A percentile compares a stretch with the other conserved stretches of the same genome.
phyloP scores from a whole-genome alignment of 2,888 invertebrate species.

The Zygothrica quintamaculata region DNA sequence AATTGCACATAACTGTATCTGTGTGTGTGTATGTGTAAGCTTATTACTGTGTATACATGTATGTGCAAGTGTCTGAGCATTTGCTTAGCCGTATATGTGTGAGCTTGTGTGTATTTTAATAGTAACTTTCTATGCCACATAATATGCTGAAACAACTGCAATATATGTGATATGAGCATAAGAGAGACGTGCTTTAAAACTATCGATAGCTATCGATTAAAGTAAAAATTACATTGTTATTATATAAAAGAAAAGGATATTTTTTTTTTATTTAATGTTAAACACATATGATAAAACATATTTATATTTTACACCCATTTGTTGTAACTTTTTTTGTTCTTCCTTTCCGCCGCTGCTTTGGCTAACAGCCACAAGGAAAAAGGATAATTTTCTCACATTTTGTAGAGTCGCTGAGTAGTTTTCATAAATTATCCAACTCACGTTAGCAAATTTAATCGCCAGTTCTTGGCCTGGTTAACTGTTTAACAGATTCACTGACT shows the following conservation, averaged over 20 bases:
- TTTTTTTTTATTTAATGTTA: too few species aligned
- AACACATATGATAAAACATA: too few species aligned
- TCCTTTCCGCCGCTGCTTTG: slow-evolving; percentile 18
- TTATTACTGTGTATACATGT: slow-evolving; percentile 3
- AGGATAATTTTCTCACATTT: slow-evolving; percentile 78
- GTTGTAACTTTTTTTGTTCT: neutral
- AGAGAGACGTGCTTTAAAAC: too few species aligned
- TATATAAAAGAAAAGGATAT: too few species aligned
- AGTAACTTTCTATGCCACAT: neutral
- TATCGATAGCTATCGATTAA: too few species aligned
- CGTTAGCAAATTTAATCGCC: slow-evolving; percentile 30
- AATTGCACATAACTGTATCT: slow-evolving; percentile 15
- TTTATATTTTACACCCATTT: neutral
- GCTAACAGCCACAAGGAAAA: slow-evolving; percentile 33
- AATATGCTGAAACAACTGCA: too few species aligned
- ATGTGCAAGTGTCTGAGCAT: slow-evolving; percentile 1
- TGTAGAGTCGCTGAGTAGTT: slow-evolving; percentile 73
- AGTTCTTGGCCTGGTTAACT: neutral
- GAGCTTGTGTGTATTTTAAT: slow-evolving; percentile 15
- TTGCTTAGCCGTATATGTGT: slow-evolving; percentile 4
- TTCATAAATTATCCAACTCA: slow-evolving; percentile 76
- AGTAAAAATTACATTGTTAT: too few species aligned
- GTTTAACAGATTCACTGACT: slow-evolving; percentile 34
- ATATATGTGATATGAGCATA: too few species aligned
- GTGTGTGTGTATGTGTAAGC: slow-evolving; percentile 20